Evolutionary conservation across 2,797 vertebrate genomes (phyloP).

Genomic region (Danio tinwini): DNA sequence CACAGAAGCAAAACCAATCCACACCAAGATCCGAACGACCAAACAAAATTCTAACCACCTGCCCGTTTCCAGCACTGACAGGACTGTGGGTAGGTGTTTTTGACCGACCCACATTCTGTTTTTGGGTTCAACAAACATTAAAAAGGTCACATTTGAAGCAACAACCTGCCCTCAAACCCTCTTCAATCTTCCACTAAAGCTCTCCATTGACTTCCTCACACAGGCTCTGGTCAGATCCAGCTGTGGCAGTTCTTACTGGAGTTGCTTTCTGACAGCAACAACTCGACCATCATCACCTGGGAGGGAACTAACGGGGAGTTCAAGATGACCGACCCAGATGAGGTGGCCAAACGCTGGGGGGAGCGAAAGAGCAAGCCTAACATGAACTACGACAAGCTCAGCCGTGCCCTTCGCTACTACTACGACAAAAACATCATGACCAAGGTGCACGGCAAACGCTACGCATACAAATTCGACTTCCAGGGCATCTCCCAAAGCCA

Average conservation of each 20-base stretch:
- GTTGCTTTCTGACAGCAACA: slow-evolving; percentile 82
- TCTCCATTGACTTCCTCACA: not conserved
- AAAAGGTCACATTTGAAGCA: slow-evolving; percentile 78
- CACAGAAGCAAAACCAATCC: slow-evolving; percentile 79
- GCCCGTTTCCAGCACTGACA: slow-evolving; percentile 80
- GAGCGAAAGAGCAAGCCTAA: slow-evolving; percentile 84
- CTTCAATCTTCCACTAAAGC: not conserved
- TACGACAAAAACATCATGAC: slow-evolving; percentile 92
- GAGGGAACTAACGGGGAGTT: slow-evolving; percentile 87
- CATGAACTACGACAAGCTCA: slow-evolving; percentile 82
- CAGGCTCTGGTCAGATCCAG: slow-evolving; percentile 88
- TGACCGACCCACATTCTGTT: slow-evolving; percentile 63
- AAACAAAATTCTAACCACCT: slow-evolving; percentile 80
- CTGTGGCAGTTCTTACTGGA: slow-evolving; percentile 88
- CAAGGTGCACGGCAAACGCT: slow-evolving; percentile 87
- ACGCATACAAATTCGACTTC: slow-evolving; percentile 89
- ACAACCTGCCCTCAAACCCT: not conserved
- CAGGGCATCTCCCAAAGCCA: slow-evolving; percentile 86
- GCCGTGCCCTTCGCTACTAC: slow-evolving; percentile 86
- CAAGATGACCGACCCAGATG: slow-evolving; percentile 88
- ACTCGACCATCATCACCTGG: slow-evolving; percentile 83
- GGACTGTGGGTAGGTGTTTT: slow-evolving; percentile 81
- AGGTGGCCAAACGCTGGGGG: slow-evolving; percentile 87
- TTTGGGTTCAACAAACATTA: slow-evolving; percentile 71
- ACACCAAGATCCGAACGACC: slow-evolving; percentile 78